Percentiles rank a stretch among this genome's conserved stretches.
Evolutionary conservation across 2,113 vertebrate species (phyloP).

Genomic region (Dicentrarchus labrax): DNA sequence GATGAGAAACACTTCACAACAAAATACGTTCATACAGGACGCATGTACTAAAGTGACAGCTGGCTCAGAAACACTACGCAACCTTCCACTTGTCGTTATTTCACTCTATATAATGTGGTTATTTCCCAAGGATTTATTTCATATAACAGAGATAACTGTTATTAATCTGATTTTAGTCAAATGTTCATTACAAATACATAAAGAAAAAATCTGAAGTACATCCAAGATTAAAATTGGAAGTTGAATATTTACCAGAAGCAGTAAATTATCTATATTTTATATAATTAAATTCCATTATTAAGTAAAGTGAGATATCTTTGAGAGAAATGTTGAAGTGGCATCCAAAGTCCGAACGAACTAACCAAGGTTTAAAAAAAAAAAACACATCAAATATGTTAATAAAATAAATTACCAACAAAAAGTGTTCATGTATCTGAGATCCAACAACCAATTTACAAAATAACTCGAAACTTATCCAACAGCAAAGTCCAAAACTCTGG

Average conservation of each 20-base stretch:
- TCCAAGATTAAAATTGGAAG: background rate
- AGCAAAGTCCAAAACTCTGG: no score
- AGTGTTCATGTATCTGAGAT: no score
- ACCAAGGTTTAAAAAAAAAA: no score
- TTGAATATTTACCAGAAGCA: slow-evolving; percentile 25
- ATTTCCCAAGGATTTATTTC: background rate
- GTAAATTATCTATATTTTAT: background rate
- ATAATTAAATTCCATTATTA: background rate
- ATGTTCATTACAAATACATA: background rate
- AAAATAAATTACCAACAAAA: no score
- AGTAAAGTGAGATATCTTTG: background rate
- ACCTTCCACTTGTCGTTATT: background rate
- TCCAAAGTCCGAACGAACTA: slow-evolving; percentile 9
- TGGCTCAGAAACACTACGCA: background rate
- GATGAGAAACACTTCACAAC: background rate
- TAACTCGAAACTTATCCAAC: no score
- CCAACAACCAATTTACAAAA: no score
- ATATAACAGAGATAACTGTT: background rate
- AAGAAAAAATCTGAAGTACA: background rate
- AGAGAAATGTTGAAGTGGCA: background rate
- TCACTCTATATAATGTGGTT: background rate
- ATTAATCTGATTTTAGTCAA: background rate
- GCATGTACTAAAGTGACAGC: background rate
- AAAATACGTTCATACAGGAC: background rate
- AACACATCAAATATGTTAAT: no score